Percentiles rank a stretch among this genome's conserved stretches.
These are phyloP conservation scores for Dryobates pubescens DNA, from an alignment of 2,797 vertebrate genomes.

Conservation along the genomic window DNA sequence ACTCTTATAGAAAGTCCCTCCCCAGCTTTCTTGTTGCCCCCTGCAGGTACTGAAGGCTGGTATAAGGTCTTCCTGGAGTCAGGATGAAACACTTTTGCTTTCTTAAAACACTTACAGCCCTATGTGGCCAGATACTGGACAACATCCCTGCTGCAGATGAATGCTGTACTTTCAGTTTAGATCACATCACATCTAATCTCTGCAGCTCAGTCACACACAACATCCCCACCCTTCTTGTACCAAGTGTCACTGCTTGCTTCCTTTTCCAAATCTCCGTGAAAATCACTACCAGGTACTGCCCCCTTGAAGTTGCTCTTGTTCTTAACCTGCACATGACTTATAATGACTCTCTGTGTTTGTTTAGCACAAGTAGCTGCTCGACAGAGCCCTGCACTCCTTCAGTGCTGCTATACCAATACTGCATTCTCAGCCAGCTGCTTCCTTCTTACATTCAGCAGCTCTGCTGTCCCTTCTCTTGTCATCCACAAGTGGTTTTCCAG, in stretches of 20 bases:
- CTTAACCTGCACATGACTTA: not conserved
- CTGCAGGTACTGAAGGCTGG: no score
- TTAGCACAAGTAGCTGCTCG: not conserved
- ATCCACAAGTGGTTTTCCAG: not conserved
- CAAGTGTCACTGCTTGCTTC: not conserved
- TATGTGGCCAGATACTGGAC: not conserved
- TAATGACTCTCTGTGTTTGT: accelerated
- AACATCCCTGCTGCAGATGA: not conserved
- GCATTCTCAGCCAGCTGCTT: accelerated
- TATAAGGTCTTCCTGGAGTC: no score
- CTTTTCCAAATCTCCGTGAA: not conserved
- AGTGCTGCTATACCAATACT: not conserved
- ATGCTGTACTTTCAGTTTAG: not conserved
- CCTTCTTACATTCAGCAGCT: not conserved
- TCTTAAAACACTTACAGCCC: not conserved
- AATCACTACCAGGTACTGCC: not conserved
- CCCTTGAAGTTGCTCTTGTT: not conserved
- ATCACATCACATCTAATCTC: not conserved
- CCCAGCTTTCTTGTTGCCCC: no score
- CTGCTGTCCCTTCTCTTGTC: not conserved
- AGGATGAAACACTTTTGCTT: not conserved
- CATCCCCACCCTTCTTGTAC: not conserved
- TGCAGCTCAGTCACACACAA: not conserved
- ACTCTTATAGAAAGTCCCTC: no score
- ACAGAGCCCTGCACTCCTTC: not conserved